Base-by-base conservation (phyloP, 2,888 invertebrate genomes). In the Hymenopus coronatus region DNA sequence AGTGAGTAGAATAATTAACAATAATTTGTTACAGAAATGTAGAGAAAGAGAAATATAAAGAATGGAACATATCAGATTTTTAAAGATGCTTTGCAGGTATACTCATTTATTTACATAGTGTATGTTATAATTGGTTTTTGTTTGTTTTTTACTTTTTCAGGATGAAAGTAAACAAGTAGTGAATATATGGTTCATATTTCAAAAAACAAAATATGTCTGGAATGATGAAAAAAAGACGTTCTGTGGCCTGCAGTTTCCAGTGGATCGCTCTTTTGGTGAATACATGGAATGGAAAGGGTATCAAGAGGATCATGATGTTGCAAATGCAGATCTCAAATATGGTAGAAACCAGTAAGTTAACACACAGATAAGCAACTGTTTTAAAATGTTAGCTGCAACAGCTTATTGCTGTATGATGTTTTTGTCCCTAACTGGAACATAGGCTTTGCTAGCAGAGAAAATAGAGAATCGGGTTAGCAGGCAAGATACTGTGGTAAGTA, bases 191-290 rank as follows among this genome's bases (percentile, higher is more conserved):
- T 98, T 99, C 92, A 95, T 97, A 91, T 99, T 99, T 93, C 99
- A 99, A 96, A 99, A 99, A 93, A 98, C 98, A 8, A 98, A 99
- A 93, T 99, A 99, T 93, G 94, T 97, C 83, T 99, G 98, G 96
- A 96, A 98, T 92, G 95, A 96, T 91, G 96, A 97, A 20, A 97
- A 96, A 91, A 97, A 97, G 91, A 94, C 93, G 85, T 99, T 99
- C 93, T 94, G 95, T 89, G 96, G 97, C 0, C 94, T 99, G 40
- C 95, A 96, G 91, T 99, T 99, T 93, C 99, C 99, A 0, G 95
- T 97, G 7, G 94, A 97, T 91, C 95, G 96, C 90, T 93, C 94
- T 3, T 95, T 96, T 91, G 94, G 95, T 83, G 95, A 96, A 91
- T 98, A 98, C 92, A 94, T 96, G 91, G 96, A 96, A 82, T 97